phyloP scores from a whole-genome alignment of 2,113 vertebrate genomes.

The Neotoma lepida region DNA sequence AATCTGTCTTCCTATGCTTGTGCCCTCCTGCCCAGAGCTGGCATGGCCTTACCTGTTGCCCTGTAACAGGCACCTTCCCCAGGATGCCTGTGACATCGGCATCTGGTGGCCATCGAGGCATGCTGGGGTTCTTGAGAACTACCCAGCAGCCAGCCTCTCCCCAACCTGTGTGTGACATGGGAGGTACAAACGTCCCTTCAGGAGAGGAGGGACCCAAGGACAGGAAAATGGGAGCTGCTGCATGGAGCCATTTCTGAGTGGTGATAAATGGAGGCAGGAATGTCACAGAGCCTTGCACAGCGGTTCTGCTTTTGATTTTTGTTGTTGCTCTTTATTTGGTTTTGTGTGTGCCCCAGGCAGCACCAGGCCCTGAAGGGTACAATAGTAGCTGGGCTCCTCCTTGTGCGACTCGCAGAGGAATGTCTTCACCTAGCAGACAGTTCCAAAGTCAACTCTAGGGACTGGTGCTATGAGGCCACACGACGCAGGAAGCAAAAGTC shows the following conservation, averaged over 20 bases:
- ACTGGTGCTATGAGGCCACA: rapidly evolving
- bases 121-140: not conserved
- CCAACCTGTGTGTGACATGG: not conserved
- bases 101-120: not conserved
- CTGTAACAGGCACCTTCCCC: not conserved
- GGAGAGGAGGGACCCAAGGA: not conserved
- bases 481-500: not conserved
- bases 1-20: not conserved
- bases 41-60: not conserved
- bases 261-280: rapidly evolving
- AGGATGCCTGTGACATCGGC: not conserved
- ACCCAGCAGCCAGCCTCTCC: not conserved
- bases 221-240: not conserved
- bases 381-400: rapidly evolving
- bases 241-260: not conserved
- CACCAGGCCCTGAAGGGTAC: no score
- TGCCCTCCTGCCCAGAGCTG: not conserved
- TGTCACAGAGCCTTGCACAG: not conserved
- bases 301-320: not conserved
- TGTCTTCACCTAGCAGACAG: not conserved
- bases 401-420: not conserved
- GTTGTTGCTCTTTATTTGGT: not conserved
- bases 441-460: not conserved
- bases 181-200: not conserved
- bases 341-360: not conserved